phyloP scores from a whole-genome alignment of 2,888 invertebrate species.

The Drosophila pegasa region DNA sequence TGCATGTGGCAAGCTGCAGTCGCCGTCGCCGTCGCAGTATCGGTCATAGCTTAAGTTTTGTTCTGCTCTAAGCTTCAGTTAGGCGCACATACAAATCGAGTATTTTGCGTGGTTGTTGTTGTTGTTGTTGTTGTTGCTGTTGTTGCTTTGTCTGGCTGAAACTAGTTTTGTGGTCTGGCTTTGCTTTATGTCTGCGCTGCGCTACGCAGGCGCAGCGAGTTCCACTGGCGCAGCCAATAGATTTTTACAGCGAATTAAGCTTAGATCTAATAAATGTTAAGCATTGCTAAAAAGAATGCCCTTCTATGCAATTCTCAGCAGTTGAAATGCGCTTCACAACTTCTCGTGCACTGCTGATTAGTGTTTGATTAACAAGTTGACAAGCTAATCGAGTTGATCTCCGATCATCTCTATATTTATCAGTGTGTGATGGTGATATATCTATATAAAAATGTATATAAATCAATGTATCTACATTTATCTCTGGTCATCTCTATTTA shows the following conservation, averaged over 20 bases:
- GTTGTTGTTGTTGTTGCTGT: background rate
- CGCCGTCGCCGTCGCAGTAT: slow-evolving; percentile 6
- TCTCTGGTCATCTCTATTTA: background rate
- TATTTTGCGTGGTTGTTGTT: slow-evolving; percentile 30
- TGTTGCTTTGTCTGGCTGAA: slow-evolving; percentile 39
- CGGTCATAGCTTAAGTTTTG: slow-evolving; percentile 27
- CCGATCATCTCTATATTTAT: background rate
- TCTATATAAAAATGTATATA: background rate
- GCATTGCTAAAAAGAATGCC: background rate
- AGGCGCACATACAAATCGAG: slow-evolving; percentile 32
- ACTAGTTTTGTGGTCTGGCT: slow-evolving; percentile 58
- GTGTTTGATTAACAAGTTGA: background rate
- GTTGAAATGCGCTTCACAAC: background rate
- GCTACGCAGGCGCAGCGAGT: slow-evolving; percentile 33
- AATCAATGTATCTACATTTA: no score
- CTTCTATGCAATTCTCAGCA: slow-evolving; percentile 3
- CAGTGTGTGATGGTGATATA: background rate
- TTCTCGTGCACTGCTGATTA: background rate
- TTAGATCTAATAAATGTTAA: background rate
- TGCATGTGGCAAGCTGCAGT: slow-evolving; percentile 22
- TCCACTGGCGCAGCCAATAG: slow-evolving; percentile 25
- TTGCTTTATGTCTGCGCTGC: slow-evolving; percentile 36
- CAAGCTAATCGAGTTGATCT: background rate
- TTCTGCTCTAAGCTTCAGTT: slow-evolving; percentile 27
- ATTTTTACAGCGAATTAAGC: slow-evolving; percentile 16